Evolutionary conservation across 2,797 vertebrate genomes (phyloP).

Genomic region (Poecilia gillii): DNA sequence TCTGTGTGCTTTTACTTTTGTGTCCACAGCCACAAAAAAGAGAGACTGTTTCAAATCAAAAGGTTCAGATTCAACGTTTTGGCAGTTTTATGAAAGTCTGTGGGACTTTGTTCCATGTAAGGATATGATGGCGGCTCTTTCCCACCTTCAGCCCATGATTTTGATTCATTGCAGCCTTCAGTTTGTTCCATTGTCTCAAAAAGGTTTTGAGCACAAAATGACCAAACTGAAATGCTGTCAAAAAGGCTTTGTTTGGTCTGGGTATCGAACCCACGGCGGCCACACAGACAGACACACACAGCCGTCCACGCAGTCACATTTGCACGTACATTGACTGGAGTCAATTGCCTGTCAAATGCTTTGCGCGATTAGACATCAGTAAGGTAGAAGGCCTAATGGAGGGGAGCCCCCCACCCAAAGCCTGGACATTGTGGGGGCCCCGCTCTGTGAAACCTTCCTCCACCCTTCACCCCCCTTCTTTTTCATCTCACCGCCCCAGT

Average conservation of each 20-base stretch:
- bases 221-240: conserved; percentile 47
- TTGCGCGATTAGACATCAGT: conserved; percentile 71
- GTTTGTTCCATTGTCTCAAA: conserved; percentile 35
- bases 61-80: not conserved
- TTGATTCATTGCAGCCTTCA: conserved; percentile 32
- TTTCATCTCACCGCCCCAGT: conserved; percentile 73
- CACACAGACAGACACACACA: conserved; percentile 67
- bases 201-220: conserved; percentile 50
- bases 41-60: not conserved
- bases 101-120: not conserved
- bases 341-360: conserved; percentile 83
- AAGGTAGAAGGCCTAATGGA: conserved; percentile 56
- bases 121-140: conserved; percentile 20
- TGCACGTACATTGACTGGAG: conserved; percentile 72
- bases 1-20: not conserved
- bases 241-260: conserved; percentile 59
- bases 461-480: conserved; percentile 29
- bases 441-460: conserved; percentile 47
- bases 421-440: conserved; percentile 50
- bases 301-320: conserved; percentile 53
- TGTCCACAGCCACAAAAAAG: not conserved
- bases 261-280: conserved; percentile 56
- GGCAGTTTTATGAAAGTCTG: not conserved
- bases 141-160: conserved; percentile 12
- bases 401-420: conserved; percentile 50